Base-by-base conservation (phyloP, 2,888 invertebrate species). In the Agrochola lota region DNA sequence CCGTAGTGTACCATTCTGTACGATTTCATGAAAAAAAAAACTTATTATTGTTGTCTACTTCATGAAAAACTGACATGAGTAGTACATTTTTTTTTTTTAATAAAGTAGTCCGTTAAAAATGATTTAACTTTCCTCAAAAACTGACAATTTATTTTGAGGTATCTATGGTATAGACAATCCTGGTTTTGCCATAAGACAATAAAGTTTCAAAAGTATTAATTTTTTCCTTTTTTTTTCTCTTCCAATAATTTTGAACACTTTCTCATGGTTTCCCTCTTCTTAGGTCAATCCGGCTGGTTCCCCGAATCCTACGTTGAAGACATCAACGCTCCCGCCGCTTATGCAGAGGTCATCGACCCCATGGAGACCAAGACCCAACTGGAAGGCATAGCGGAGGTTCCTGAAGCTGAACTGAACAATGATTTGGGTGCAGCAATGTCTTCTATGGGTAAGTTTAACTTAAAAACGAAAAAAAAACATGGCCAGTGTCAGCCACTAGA, bases 251-350 rank as follows among this genome's bases (percentile, higher is more conserved):
- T n/a, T n/a, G 55, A 55, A n/a, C 11, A 55, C 3, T n/a, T 11
- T 12, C 12, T n/a, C n/a, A 55, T 55, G 4, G 11, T n/a, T n/a
- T n/a, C 0, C 5, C 35, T 35, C 35, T 35, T 17, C 8, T 0
- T 84, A 96, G 96, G 99, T 6, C 98, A 98, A 84, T 98, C 98
- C 0, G 99, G 99, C 2, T 99, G 99, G 99, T 99, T 99, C 96
- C 99, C 99, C 0, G 99, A 99, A 94, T 98, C 99, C 0, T 99
- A 99, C 92, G 99, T 99, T 26, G 99, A 99, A 91, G 98, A 98
- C 60, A 95, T 98, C 63, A 96, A 96, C 49, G 94, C 94, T 0
- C 91, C 94, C 1, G 88, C 93, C 0, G 91, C 93, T 0, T 93
- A 93, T 70, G 89, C 92, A 0, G 95, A 95, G 4, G 93, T 94